These are phyloP conservation scores for Mongoloraphidia duomilia DNA, from an alignment of 2,888 invertebrate genomes.

Conservation along the genomic window DNA sequence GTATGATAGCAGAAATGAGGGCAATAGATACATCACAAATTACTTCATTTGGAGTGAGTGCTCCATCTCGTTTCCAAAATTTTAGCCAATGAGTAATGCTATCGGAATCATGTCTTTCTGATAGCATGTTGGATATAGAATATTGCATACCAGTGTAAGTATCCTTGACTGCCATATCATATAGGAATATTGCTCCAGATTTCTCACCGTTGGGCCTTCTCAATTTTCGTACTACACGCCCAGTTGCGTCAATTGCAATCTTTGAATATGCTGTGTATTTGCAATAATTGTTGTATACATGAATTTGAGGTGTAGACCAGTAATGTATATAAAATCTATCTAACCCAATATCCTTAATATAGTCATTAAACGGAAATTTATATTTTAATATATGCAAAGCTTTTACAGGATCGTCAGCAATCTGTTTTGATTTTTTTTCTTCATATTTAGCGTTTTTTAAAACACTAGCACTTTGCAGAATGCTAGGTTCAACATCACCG, in stretches of 20 bases:
- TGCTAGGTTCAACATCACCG: constrained; percentile 1
- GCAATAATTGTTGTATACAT: constrained; percentile 5
- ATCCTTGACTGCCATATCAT: constrained; percentile 10
- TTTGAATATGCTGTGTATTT: constrained; percentile 6
- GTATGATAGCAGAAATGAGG: neutral
- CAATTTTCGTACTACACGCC: constrained; percentile 10
- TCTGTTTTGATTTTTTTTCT: neutral
- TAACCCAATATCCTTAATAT: constrained; percentile 8
- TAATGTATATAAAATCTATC: constrained; percentile 3
- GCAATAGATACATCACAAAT: constrained; percentile 10
- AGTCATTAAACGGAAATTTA: constrained; percentile 5
- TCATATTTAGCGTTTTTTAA: constrained; percentile 5
- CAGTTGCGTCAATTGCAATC: constrained; percentile 11
- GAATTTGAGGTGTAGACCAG: constrained; percentile 6
- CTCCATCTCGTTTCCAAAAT: constrained; percentile 11
- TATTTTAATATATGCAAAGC: constrained; percentile 1
- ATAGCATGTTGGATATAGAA: constrained; percentile 13
- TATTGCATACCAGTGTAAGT: constrained; percentile 8
- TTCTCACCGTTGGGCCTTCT: constrained; percentile 6
- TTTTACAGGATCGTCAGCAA: no score
- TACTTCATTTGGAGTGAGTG: constrained; percentile 9
- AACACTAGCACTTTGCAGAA: constrained; percentile 1
- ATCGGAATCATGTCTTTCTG: constrained; percentile 10
- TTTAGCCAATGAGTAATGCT: constrained; percentile 9
- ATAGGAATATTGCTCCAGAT: constrained; percentile 9